Evolutionary conservation across 2,797 vertebrate species (phyloP).

Genomic region (Onychomys arenicola): DNA sequence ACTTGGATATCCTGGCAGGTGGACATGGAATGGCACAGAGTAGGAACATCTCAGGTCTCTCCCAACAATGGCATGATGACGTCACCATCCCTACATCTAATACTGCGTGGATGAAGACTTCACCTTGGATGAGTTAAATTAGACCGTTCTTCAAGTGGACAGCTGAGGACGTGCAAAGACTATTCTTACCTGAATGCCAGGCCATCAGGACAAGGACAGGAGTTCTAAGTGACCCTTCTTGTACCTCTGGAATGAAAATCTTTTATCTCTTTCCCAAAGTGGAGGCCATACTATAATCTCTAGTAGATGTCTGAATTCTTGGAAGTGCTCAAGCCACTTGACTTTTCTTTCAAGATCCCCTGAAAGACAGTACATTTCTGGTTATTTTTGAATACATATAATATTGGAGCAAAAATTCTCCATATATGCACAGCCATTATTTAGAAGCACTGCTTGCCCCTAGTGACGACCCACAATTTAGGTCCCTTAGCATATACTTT

Average conservation of each 20-base stretch:
- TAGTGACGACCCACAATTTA: not conserved
- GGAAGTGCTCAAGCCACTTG: slow-evolving; percentile 96
- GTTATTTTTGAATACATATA: not conserved
- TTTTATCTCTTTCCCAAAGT: slow-evolving; percentile 95
- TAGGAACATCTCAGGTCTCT: not conserved
- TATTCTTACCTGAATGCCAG: not conserved
- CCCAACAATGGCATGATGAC: not conserved
- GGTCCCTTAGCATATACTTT: slow-evolving; percentile 22
- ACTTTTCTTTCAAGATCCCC: slow-evolving; percentile 97
- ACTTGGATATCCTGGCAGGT: not conserved
- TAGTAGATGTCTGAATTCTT: slow-evolving; percentile 93
- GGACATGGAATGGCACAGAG: not conserved
- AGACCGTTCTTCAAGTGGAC: not conserved
- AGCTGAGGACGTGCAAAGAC: not conserved
- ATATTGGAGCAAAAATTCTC: slow-evolving; percentile 1
- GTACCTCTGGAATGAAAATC: slow-evolving; percentile 94
- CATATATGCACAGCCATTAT: not conserved
- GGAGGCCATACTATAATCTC: slow-evolving; percentile 95
- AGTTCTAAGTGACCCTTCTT: slow-evolving; percentile 46
- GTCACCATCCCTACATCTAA: too few relatives aligned
- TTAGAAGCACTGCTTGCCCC: not conserved
- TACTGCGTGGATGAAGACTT: not conserved
- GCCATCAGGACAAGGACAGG: not conserved
- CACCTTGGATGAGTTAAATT: slow-evolving; percentile 10
- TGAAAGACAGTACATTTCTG: slow-evolving; percentile 82